Conservation (phyloP, 2,113 vertebrate genomes). For the Brachirus orientalis region DNA sequence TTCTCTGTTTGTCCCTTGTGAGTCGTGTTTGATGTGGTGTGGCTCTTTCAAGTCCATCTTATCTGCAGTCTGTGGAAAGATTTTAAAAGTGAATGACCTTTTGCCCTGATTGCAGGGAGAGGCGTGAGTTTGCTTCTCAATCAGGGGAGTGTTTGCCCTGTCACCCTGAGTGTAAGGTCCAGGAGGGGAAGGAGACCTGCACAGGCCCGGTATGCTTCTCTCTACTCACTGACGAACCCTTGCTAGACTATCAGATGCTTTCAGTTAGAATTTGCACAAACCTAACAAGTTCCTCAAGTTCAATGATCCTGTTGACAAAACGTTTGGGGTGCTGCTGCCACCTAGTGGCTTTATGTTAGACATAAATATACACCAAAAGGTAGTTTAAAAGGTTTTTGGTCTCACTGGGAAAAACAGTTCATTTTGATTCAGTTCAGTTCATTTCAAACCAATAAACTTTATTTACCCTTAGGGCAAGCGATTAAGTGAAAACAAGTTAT, state of each 20-base stretch:
- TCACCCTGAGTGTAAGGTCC: conserved; percentile 86
- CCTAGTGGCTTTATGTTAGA: conserved; percentile 6
- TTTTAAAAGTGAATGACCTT: conserved; percentile 23
- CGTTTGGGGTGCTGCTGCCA: conserved; percentile 36
- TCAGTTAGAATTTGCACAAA: neutral
- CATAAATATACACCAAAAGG: too few species aligned
- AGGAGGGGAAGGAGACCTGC: conserved; percentile 85
- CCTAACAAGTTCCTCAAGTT: neutral
- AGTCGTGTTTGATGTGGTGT: conserved; percentile 30
- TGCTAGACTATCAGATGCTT: neutral
- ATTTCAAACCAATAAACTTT: too few species aligned
- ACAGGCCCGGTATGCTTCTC: conserved; percentile 84
- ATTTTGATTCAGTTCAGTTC: too few species aligned
- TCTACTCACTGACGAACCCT: neutral
- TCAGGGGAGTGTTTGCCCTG: conserved; percentile 86
- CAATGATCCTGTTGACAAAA: neutral
- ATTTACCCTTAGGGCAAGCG: too few species aligned
- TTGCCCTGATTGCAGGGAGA: conserved; percentile 75
- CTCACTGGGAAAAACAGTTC: too few species aligned
- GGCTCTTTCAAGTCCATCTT: conserved; percentile 2
- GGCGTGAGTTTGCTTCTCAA: conserved; percentile 84
- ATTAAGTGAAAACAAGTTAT: too few species aligned
- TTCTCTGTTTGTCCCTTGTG: conserved; percentile 9
- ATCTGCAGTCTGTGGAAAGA: conserved; percentile 10
- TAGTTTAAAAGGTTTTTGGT: too few species aligned